These are phyloP conservation scores for Coturnix japonica DNA, from an alignment of 2,113 vertebrate genomes.

Conservation along the genomic window DNA sequence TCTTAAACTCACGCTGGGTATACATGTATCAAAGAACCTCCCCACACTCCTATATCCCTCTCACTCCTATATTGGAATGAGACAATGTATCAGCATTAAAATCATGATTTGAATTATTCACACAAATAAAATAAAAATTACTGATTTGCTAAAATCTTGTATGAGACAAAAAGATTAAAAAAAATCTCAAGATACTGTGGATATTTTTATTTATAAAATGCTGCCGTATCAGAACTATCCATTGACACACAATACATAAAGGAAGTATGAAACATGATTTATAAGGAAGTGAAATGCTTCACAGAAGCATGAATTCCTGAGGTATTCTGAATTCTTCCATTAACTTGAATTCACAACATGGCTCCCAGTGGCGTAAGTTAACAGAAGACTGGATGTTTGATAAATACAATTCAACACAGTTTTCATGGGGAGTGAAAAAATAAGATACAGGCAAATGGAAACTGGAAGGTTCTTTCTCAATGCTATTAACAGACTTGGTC, in stretches of 20 bases:
- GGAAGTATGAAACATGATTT: not conserved
- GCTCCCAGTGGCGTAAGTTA: not conserved
- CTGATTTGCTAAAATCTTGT: too few species aligned
- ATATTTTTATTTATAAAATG: slow-evolving; percentile 53
- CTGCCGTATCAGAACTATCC: not conserved
- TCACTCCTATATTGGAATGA: too few species aligned
- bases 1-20: too few species aligned
- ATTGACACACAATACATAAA: not conserved
- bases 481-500: not conserved
- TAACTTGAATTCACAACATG: not conserved
- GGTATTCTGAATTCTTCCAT: not conserved
- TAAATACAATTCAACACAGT: not conserved
- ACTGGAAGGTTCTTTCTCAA: not conserved
- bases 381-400: not conserved
- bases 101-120: not conserved
- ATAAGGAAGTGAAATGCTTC: slow-evolving; percentile 36
- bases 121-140: not conserved
- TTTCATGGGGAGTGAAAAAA: not conserved
- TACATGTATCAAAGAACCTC: too few species aligned
- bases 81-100: not conserved
- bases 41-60: too few species aligned
- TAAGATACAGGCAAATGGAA: not conserved
- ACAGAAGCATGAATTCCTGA: slow-evolving; percentile 49
- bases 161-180: not conserved
- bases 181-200: not conserved